Evolutionary conservation across 2,888 invertebrate genomes (phyloP).

Genomic region (Dynastes grantii): DNA sequence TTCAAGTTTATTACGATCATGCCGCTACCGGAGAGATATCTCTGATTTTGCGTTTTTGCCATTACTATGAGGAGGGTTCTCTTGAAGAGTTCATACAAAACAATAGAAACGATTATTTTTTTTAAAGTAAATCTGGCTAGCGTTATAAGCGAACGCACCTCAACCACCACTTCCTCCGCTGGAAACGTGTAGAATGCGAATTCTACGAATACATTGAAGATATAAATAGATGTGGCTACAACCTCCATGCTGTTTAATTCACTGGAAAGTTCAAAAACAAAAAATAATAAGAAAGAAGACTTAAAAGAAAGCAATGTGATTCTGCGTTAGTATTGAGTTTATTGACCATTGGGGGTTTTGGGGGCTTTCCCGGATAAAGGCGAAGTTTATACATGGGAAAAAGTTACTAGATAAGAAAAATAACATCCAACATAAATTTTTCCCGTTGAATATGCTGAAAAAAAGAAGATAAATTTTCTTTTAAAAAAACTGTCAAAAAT

Average conservation of each 20-base stretch:
- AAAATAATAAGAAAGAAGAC: too few relatives aligned
- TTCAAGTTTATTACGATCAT: constrained; percentile 39
- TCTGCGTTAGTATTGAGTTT: too few relatives aligned
- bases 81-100: background rate
- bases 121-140: too few relatives aligned
- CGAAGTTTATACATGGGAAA: too few relatives aligned
- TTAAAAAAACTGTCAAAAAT: too few relatives aligned
- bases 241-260: background rate
- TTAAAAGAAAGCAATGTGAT: too few relatives aligned
- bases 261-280: too few relatives aligned
- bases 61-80: constrained; percentile 35
- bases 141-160: constrained; percentile 4
- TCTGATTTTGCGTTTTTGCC: constrained; percentile 33
- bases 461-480: too few relatives aligned
- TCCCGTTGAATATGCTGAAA: constrained; percentile 26
- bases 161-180: constrained; percentile 22
- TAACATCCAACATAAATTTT: constrained; percentile 24
- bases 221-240: background rate
- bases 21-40: constrained; percentile 32
- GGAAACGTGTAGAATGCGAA: constrained; percentile 43
- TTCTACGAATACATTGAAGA: constrained; percentile 20
- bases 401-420: constrained; percentile 21
- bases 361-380: too few relatives aligned
- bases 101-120: too few relatives aligned
- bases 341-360: too few relatives aligned